Evolutionary conservation across 2,113 vertebrate species (phyloP), one percentile per base, ranked within the genome.

Genomic region (Pseudolaguvia tuberculata): DNA sequence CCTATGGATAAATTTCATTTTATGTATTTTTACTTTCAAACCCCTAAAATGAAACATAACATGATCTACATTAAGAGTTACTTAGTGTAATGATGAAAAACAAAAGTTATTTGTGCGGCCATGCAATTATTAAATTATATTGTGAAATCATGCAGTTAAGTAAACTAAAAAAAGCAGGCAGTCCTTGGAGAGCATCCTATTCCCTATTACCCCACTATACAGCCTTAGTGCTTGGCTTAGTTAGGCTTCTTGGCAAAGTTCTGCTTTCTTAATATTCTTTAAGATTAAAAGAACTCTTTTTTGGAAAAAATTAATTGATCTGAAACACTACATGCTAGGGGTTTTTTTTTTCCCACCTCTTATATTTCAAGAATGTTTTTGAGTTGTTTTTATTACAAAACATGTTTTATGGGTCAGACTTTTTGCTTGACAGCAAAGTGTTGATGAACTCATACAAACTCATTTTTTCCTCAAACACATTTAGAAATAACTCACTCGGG

Each of bases 341-440:
- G 21, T 35, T 53, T 4, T 70, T 45, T 27, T 7, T 57, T 50
- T 31, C 2, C 45, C 8, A n/a, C 13, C 13, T 42, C 13, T 21
- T 45, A 42, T 47, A 21, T 58, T 48, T 75, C 25, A 50, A 29
- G 39, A 75, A 65, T 68, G 58, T 31, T 63, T 63, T 42, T 8
- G 48, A 47, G 14, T 51, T 63, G 58, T 75, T 75, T 75, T 45
- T 39, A 75, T 29, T 47, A 66, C 62, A 65, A 61, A 35, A 42
- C 39, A 66, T 56, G 39, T 58, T 75, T 75, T 56, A 75, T 56
- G 50, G 51, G 11, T 75, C 63, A 50, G 42, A 10, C 52, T 58
- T 23, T 14, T 51, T 63, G 31, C 48, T 14, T 67, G 52, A 53
- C 58, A 73, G 31, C 71, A 25, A 56, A 73, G 29, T 61, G 57